Evolutionary conservation across 1,140 invertebrate species (phyloP).

Genomic region (Lucilia cuprina): DNA sequence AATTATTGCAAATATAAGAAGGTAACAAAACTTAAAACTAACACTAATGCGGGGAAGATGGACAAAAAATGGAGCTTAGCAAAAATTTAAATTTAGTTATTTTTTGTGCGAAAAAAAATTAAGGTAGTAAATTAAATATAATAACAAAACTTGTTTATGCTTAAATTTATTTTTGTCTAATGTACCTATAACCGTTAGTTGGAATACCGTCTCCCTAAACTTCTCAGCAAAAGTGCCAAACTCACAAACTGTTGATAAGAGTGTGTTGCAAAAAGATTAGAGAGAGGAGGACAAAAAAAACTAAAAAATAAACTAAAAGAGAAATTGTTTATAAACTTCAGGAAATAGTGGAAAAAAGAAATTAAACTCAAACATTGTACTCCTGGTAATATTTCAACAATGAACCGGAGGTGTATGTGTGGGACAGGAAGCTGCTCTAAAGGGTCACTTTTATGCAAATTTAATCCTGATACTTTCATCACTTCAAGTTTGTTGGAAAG

Average conservation of each 20-base stretch:
- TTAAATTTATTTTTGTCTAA: too few relatives aligned
- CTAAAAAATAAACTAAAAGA: neutral
- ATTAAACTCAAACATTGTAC: neutral
- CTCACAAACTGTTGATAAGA: neutral
- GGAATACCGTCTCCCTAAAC: too few relatives aligned
- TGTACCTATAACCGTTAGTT: too few relatives aligned
- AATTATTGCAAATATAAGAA: constrained; percentile 7
- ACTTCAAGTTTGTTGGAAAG: constrained; percentile 15
- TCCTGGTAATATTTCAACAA: neutral
- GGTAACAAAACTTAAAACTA: constrained; percentile 6
- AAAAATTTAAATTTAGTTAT: too few relatives aligned
- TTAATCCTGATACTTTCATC: constrained; percentile 12
- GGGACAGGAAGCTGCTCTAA: neutral
- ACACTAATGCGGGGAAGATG: neutral
- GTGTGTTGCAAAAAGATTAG: neutral
- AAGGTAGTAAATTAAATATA: too few relatives aligned
- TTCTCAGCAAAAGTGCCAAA: neutral
- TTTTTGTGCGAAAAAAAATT: too few relatives aligned
- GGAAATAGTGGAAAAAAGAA: neutral
- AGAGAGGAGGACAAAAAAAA: neutral
- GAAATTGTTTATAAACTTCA: neutral
- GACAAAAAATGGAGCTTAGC: neutral
- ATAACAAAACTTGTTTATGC: too few relatives aligned
- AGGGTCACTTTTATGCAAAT: constrained; percentile 12
- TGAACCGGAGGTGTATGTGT: neutral